phyloP scores from a whole-genome alignment of 2,113 vertebrate genomes.

The Poeciliopsis prolifica region DNA sequence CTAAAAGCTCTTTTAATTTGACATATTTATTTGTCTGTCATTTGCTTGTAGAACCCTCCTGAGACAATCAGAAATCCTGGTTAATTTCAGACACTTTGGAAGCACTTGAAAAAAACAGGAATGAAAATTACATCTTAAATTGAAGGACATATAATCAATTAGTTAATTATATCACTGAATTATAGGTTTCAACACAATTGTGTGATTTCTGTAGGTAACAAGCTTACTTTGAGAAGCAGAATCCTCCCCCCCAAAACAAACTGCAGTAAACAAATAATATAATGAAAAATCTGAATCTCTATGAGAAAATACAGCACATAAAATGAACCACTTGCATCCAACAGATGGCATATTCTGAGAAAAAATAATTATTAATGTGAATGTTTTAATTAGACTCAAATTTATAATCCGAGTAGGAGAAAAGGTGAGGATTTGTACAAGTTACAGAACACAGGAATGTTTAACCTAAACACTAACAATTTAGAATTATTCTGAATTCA shows the following conservation, averaged over 20 bases:
- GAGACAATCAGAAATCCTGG: not conserved
- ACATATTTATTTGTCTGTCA: no score
- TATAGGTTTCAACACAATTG: not conserved
- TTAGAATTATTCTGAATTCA: not conserved
- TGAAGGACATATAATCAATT: not conserved
- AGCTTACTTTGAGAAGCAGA: not conserved
- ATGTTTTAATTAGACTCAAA: not conserved
- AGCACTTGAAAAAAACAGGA: no score
- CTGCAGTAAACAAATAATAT: not conserved
- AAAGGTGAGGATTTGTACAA: not conserved
- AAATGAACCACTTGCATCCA: not conserved
- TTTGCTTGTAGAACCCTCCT: no score
- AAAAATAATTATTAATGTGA: not conserved
- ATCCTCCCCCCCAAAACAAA: not conserved
- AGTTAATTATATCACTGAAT: no score
- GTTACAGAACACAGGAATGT: not conserved
- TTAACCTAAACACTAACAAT: not conserved
- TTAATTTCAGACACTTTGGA: not conserved
- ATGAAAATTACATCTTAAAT: not conserved
- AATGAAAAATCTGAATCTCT: not conserved
- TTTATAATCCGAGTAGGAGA: not conserved
- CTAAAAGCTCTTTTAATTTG: no score
- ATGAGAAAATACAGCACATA: not conserved
- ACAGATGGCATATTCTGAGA: not conserved
- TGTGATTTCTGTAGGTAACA: not conserved